Evolutionary conservation across 1,140 invertebrate genomes (phyloP).

Genomic region (Linepithema humile): DNA sequence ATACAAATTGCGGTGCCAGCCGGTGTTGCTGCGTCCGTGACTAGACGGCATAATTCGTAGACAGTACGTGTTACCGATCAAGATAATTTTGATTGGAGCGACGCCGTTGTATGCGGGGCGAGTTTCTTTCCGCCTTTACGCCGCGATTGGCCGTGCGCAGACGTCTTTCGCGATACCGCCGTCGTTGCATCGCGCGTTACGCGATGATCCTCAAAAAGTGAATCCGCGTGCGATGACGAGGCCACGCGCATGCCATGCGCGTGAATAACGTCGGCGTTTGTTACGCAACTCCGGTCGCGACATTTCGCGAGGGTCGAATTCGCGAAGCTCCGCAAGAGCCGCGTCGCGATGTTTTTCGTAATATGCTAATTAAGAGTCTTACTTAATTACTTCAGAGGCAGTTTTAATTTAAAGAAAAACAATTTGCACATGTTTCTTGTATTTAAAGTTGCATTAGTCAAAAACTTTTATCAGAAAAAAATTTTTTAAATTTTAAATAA

Average conservation of each 20-base stretch:
- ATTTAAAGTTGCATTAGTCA: not conserved
- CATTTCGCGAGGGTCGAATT: constrained; percentile 33
- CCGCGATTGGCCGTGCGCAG: constrained; percentile 2
- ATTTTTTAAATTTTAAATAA: too few relatives aligned
- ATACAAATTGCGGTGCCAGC: constrained; percentile 45
- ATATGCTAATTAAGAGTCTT: constrained; percentile 7
- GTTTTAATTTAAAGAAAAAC: not conserved
- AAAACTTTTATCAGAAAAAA: too few relatives aligned
- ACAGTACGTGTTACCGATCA: constrained; percentile 52
- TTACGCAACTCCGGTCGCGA: constrained; percentile 32
- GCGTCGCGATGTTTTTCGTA: not conserved
- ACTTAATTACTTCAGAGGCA: not conserved
- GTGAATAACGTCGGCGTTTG: constrained; percentile 24
- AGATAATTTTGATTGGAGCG: constrained; percentile 51
- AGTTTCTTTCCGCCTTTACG: not conserved
- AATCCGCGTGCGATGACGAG: constrained; percentile 31
- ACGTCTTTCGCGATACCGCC: not conserved
- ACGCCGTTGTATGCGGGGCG: not conserved
- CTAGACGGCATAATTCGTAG: constrained; percentile 42
- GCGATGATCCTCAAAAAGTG: constrained; percentile 46
- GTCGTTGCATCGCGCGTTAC: not conserved
- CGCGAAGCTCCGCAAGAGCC: not conserved
- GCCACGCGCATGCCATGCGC: constrained; percentile 28
- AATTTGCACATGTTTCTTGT: not conserved
- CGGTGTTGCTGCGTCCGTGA: constrained; percentile 46